Evolutionary conservation across 2,797 vertebrate genomes (phyloP).

Genomic region (Danio aesculapii): DNA sequence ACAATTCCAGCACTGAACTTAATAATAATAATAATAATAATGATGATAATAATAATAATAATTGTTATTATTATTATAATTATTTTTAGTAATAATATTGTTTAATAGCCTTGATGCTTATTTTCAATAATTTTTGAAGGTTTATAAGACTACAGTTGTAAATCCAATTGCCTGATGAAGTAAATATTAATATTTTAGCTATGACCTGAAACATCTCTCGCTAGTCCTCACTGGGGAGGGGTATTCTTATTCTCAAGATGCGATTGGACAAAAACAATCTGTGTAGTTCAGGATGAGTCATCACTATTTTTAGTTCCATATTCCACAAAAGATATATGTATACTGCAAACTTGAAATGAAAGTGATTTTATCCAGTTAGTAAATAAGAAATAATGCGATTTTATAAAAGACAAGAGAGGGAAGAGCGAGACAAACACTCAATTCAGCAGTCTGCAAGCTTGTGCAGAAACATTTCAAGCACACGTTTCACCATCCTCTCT

Average conservation of each 20-base stretch:
- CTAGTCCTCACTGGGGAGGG: neutral
- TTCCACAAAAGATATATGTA: neutral
- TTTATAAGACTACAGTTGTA: neutral
- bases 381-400: neutral
- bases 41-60: too few relatives aligned
- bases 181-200: neutral
- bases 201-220: neutral
- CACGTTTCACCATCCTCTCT: constrained; percentile 54
- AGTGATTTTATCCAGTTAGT: too few relatives aligned
- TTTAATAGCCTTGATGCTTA: too few relatives aligned
- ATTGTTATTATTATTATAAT: too few relatives aligned
- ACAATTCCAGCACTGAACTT: too few relatives aligned
- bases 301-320: neutral
- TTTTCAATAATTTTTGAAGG: neutral
- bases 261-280: neutral
- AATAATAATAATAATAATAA: too few relatives aligned
- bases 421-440: constrained; percentile 24
- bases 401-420: constrained; percentile 12
- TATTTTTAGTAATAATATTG: too few relatives aligned
- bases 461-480: constrained; percentile 59
- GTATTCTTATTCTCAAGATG: neutral
- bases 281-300: neutral
- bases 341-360: neutral
- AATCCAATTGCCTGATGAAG: neutral
- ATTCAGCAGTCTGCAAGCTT: constrained; percentile 44